phyloP scores from a whole-genome alignment of 2,113 vertebrate genomes.

The Myotis davidii region DNA sequence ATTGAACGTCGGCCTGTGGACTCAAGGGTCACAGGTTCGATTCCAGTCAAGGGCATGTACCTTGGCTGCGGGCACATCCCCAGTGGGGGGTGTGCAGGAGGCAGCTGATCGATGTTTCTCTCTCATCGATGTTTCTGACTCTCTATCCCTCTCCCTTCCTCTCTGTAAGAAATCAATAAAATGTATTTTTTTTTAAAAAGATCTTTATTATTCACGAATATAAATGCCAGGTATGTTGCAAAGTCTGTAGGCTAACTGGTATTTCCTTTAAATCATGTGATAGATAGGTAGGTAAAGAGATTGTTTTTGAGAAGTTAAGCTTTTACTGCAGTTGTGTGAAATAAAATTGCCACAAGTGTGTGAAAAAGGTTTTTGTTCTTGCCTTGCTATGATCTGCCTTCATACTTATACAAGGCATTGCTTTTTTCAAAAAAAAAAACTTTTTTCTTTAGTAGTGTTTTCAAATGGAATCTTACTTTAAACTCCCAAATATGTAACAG shows the following conservation, averaged over 20 bases:
- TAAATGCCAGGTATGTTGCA: not conserved
- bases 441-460: slow-evolving; percentile 22
- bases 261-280: slow-evolving; percentile 14
- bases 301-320: not conserved
- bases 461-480: slow-evolving; percentile 7
- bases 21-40: too few species aligned
- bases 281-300: not conserved
- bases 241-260: not conserved
- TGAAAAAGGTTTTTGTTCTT: not conserved
- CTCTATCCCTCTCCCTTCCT: too few species aligned
- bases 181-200: not conserved
- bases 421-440: not conserved
- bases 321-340: not conserved
- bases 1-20: too few species aligned
- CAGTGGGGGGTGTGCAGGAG: too few species aligned
- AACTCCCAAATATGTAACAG: not conserved
- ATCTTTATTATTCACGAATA: not conserved
- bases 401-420: not conserved
- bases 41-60: too few species aligned
- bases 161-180: too few species aligned
- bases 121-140: too few species aligned
- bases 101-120: too few species aligned
- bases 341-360: not conserved
- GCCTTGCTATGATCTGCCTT: slow-evolving; percentile 32
- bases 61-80: too few species aligned